Base-by-base conservation (phyloP, 2,888 invertebrate genomes). In the Thecocarcelia acutangulata region DNA sequence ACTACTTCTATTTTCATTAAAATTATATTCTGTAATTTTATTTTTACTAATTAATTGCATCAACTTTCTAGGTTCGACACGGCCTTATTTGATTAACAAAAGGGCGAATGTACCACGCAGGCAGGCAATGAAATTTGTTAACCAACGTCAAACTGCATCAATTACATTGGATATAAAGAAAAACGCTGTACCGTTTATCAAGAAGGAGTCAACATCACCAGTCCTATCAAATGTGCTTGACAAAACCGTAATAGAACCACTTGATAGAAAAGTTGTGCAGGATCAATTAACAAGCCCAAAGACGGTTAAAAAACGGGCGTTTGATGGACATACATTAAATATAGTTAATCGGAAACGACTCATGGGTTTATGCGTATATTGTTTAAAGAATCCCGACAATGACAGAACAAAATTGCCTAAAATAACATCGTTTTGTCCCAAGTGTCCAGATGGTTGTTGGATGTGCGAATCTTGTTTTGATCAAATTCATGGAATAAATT, bases 371-470 rank as follows among this genome's bases (percentile, higher is more conserved):
- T 91, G 91, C 83, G 90, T 91, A 0, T 87, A 88, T 11, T 91
- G 91, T 50, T 86, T 91, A 3, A 89, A 87, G 58, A 83, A 81
- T 24, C 76, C 69, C 0, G 50, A 63, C 13, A 64, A 79, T 3
- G 82, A 80, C n/a, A 85, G 84, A 24, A 79, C 74, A 9, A 52
- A 84, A 24, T 78, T 90, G 17, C 66, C 80, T 0, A 90, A 89
- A 77, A 86, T 91, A 2, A 84, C 84, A 8, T 90, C 91, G 2
- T 89, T 88, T 80, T 91, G 91, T 66, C 88, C 90, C 12, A 83
- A 84, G 33, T 91, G 91, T 79, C 90, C 90, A 0, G 88, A 88
- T 56, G 87, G 89, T 13, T 88, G 87, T 78, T 91, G 91, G 91
- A 89, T 91, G 84, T 91, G 91, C 79, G 87, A 86, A 40, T 1